Evolutionary conservation across 2,888 invertebrate species (phyloP).

Genomic region (Rhimphoctona megacephalus): DNA sequence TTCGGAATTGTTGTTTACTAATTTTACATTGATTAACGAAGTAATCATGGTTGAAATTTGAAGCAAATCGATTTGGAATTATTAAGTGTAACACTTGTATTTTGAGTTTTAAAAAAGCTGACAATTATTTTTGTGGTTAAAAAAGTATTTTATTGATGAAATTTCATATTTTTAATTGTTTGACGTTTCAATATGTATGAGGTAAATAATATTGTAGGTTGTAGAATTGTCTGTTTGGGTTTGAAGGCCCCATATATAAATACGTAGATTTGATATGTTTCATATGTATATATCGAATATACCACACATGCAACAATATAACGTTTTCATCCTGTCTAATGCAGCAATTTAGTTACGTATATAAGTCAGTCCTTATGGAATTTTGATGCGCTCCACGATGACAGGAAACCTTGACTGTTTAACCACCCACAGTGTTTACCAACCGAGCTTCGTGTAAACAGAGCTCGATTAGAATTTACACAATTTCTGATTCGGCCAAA

Average conservation of each 20-base stretch:
- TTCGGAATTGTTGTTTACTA: no score
- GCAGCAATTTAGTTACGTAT: background rate
- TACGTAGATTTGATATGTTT: background rate
- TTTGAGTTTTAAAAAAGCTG: no score
- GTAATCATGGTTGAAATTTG: no score
- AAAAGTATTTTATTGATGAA: no score
- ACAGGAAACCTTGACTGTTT: conserved; percentile 13
- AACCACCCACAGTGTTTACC: background rate
- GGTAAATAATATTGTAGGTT: background rate
- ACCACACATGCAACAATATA: background rate
- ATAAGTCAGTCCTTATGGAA: conserved; percentile 42
- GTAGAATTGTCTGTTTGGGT: background rate
- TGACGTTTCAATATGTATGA: background rate
- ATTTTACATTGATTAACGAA: no score
- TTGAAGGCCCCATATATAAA: background rate
- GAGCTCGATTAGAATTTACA: conserved; percentile 41
- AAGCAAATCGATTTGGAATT: no score
- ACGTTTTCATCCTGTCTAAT: conserved; percentile 2
- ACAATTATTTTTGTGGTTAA: no score
- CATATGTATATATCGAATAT: background rate
- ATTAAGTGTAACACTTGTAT: no score
- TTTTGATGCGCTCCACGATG: conserved; percentile 47
- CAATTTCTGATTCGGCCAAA: conserved; percentile 45
- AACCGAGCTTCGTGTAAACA: conserved; percentile 18
- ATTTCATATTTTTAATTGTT: background rate